These are phyloP conservation scores for Drosophila bocki DNA, from an alignment of 1,140 invertebrate species.

Conservation along the genomic window DNA sequence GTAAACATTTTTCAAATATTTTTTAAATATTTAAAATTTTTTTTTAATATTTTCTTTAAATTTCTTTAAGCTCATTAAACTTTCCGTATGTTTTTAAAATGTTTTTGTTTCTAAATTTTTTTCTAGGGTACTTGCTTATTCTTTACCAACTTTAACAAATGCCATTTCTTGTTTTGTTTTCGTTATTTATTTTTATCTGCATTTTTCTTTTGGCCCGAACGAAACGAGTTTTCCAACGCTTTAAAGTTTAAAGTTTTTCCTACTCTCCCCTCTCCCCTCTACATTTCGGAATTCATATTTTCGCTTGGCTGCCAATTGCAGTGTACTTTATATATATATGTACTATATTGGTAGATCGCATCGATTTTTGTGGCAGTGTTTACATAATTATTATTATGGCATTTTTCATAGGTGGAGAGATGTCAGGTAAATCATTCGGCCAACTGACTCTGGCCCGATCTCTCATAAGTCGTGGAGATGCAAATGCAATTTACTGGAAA, in stretches of 20 bases:
- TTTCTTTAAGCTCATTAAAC: too few relatives aligned
- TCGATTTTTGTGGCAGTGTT: constrained; percentile 29
- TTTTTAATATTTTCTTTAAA: too few relatives aligned
- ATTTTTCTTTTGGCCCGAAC: constrained; percentile 59
- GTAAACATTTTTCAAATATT: background rate
- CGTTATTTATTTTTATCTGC: constrained; percentile 76
- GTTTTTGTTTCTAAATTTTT: background rate
- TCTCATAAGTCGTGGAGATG: constrained; percentile 8
- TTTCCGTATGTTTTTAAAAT: too few relatives aligned
- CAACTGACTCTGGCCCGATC: constrained; percentile 36
- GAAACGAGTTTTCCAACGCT: constrained; percentile 70
- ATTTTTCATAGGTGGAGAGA: constrained; percentile 23
- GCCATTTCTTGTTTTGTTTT: constrained; percentile 50
- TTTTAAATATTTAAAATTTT: background rate
- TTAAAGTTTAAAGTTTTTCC: constrained; percentile 43
- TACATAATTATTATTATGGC: constrained; percentile 42
- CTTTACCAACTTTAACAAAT: background rate
- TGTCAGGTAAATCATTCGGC: constrained; percentile 69
- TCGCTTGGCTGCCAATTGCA: constrained; percentile 31
- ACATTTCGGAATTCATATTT: constrained; percentile 25
- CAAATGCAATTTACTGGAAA: constrained; percentile 16
- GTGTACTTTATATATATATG: background rate
- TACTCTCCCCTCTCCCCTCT: background rate
- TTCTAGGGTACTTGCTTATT: background rate
- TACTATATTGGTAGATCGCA: background rate